Percentiles rank a stretch among this genome's conserved stretches.
These are phyloP conservation scores for Telmatochromis sp. DNA, from an alignment of 2,113 vertebrate species.

Conservation along the genomic window DNA sequence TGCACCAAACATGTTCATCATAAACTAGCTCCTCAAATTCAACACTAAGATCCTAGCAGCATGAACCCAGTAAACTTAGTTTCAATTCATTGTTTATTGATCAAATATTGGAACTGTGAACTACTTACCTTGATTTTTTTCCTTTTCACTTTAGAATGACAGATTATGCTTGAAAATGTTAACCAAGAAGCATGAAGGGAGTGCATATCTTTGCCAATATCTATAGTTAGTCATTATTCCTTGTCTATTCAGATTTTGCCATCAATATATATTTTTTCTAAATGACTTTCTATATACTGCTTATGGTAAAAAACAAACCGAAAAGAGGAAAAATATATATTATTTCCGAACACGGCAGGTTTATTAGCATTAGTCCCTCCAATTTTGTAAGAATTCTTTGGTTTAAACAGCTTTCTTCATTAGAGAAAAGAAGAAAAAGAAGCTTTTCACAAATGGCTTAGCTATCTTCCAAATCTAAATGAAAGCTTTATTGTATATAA, in stretches of 20 bases:
- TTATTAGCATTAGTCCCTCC: background rate
- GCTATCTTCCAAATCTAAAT: background rate
- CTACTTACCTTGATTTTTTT: background rate
- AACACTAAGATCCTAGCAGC: background rate
- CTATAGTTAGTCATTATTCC: background rate
- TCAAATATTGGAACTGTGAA: background rate
- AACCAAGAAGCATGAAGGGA: background rate
- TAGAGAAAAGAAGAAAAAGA: background rate
- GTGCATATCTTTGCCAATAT: background rate
- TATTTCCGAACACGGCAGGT: rapidly evolving
- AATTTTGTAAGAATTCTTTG: background rate
- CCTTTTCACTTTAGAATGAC: background rate
- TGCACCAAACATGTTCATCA: background rate
- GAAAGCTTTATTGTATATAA: background rate
- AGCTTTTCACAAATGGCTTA: background rate
- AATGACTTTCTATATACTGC: background rate
- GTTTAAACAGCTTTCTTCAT: background rate
- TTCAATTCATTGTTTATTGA: background rate
- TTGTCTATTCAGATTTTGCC: background rate
- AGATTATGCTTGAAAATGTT: background rate
- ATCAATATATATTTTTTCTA: background rate
- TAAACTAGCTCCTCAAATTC: background rate
- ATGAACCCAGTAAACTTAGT: background rate
- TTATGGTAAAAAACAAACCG: background rate
- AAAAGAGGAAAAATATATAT: background rate